These are phyloP conservation scores for Vanessa atalanta DNA, from an alignment of 1,140 invertebrate genomes.

Conservation along the genomic window DNA sequence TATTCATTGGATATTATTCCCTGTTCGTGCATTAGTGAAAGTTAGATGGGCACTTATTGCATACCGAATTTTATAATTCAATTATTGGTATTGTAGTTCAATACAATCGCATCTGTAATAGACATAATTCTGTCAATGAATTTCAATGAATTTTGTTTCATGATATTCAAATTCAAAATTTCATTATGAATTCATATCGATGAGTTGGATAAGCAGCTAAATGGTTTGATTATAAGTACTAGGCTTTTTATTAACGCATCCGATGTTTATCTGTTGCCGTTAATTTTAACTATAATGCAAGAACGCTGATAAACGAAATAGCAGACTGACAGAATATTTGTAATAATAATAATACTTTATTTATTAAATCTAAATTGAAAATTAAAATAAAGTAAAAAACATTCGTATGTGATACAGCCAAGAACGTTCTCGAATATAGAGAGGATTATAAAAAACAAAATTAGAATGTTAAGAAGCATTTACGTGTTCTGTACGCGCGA, in stretches of 20 bases:
- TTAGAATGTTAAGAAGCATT: neutral
- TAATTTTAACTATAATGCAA: conserved; percentile 15
- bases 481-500: neutral
- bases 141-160: conserved; percentile 59
- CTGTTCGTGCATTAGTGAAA: conserved; percentile 27
- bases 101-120: conserved; percentile 38
- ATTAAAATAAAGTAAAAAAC: neutral
- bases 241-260: conserved; percentile 52
- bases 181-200: conserved; percentile 66
- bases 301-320: neutral
- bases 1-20: conserved; percentile 33
- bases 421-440: too few relatives aligned
- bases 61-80: conserved; percentile 32
- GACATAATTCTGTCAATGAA: conserved; percentile 49
- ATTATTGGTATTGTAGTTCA: conserved; percentile 32
- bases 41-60: conserved; percentile 35
- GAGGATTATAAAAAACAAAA: too few relatives aligned
- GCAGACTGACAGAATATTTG: too few relatives aligned
- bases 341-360: neutral
- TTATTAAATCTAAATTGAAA: neutral
- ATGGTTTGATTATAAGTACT: conserved; percentile 56
- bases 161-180: conserved; percentile 66
- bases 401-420: neutral
- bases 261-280: conserved; percentile 21
- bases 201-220: conserved; percentile 59